A percentile compares a stretch with the other conserved stretches of the same genome.
phyloP scores from a whole-genome alignment of 2,888 invertebrate genomes.

The Saturnia japonica region DNA sequence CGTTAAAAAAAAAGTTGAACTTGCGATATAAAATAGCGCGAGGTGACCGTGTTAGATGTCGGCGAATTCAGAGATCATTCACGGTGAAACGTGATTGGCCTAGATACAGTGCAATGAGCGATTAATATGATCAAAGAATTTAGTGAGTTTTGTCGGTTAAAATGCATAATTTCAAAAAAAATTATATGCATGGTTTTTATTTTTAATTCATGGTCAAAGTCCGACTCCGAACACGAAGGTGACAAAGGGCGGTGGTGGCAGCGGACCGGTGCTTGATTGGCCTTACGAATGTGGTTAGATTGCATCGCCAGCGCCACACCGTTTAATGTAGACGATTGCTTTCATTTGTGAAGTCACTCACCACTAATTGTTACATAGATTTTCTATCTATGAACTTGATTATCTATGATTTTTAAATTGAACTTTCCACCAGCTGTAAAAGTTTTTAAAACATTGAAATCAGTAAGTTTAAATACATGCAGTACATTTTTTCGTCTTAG shows the following conservation, averaged over 20 bases:
- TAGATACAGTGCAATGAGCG: no score
- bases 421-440: background rate
- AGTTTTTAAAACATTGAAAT: background rate
- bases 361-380: background rate
- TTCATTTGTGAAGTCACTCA: conserved; percentile 24
- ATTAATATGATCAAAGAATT: no score
- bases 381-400: conserved; percentile 13
- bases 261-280: conserved; percentile 78
- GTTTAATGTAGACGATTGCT: conserved; percentile 36
- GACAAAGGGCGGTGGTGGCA: conserved; percentile 66
- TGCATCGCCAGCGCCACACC: no score
- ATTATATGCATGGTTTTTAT: background rate
- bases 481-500: conserved; percentile 17
- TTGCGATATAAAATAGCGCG: no score
- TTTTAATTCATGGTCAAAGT: conserved; percentile 35
- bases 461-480: background rate
- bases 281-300: conserved; percentile 79
- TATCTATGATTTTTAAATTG: no score
- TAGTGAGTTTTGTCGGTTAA: no score
- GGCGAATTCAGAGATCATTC: no score
- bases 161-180: no score
- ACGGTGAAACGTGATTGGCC: no score
- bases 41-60: no score
- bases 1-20: no score
- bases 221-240: conserved; percentile 52